Base-by-base conservation (phyloP, 2,113 vertebrate species). In the Holacanthus passer region DNA sequence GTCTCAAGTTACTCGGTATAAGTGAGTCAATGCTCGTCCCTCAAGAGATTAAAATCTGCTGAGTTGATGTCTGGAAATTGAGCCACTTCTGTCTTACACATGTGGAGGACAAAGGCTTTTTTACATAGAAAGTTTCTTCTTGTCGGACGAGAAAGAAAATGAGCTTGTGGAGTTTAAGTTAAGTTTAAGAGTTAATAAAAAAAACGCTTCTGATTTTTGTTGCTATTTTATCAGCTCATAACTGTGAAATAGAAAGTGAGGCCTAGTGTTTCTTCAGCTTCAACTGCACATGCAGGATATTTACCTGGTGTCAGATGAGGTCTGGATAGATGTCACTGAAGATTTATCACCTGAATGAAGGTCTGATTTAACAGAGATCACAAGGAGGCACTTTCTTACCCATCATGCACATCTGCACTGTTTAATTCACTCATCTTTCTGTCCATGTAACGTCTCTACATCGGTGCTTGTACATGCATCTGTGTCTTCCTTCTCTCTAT, bases 31-130 rank as follows among this genome's bases (percentile, higher is more conserved):
- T 67, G 10, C 37, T 75, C 39, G n/a, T 76, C 69, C 73, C 70
- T 73, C 19, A 58, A 24, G 72, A 81, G 80, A 90, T 87, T 83
- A 76, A 86, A 87, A 90, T 82, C 77, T 85, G 87, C 87, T 59
- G 78, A 84, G 80, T 73, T 53, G 82, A 87, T 31, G 41, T 74
- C 71, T 83, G 81, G 72, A 84, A 87, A 50, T 43, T 2, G 67
- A 86, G 72, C 70, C 32, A 64, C 45, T 74, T 87, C 87, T 89
- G 76, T 74, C 35, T 56, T 81, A 68, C 64, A 81, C 77, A 82
- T 87, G 66, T 45, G 14, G 45, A n/a, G 22, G 4, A 80, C 75
- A 84, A 73, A 84, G 52, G 65, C 20, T 13, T n/a, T 82, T 89
- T 77, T 62, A 66, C 24, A 70, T 63, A 29, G 31, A 82, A 27